Conservation (phyloP, 2,113 vertebrate species). For the Triplophysa siluroides region DNA sequence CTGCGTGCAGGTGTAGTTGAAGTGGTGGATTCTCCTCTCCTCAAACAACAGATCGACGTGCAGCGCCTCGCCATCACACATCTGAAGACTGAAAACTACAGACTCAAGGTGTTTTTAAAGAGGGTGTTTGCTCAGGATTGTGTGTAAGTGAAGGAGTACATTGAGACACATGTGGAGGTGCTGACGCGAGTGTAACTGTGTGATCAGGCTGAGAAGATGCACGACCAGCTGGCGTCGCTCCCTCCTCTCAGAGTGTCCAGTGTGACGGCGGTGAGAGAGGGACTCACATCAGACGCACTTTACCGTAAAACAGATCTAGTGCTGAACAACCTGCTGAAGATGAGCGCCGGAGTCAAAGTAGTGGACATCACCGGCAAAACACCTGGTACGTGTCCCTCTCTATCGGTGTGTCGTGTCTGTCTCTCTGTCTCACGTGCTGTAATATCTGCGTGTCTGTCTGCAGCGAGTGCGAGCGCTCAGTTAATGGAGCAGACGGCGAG, state of each 20-base stretch:
- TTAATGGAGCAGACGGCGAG: constrained; percentile 88
- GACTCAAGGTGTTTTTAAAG: constrained; percentile 80
- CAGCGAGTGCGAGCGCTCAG: constrained; percentile 67
- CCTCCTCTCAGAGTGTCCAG: constrained; percentile 79
- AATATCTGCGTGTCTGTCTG: neutral
- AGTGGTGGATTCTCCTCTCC: constrained; percentile 91
- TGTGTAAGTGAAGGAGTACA: too few species aligned
- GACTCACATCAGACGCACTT: constrained; percentile 69
- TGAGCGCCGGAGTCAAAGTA: constrained; percentile 86
- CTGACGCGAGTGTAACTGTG: too few species aligned
- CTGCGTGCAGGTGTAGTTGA: constrained; percentile 67
- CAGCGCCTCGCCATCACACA: constrained; percentile 88
- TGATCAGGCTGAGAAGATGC: constrained; percentile 86
- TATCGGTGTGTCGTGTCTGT: neutral
- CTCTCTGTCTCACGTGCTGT: neutral
- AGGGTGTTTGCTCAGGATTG: neutral
- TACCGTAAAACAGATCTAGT: constrained; percentile 89
- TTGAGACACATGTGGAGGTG: too few species aligned
- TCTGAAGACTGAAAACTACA: constrained; percentile 91
- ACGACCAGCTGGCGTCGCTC: constrained; percentile 81
- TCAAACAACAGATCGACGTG: constrained; percentile 91
- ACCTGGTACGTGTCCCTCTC: constrained; percentile 59
- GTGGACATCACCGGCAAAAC: constrained; percentile 86
- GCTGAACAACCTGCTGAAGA: constrained; percentile 85
- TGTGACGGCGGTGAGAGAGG: constrained; percentile 65